Percentiles rank a stretch among this genome's conserved stretches.
These are phyloP conservation scores for Phataginus tricuspis DNA, from an alignment of 2,797 vertebrate species.

Conservation along the genomic window DNA sequence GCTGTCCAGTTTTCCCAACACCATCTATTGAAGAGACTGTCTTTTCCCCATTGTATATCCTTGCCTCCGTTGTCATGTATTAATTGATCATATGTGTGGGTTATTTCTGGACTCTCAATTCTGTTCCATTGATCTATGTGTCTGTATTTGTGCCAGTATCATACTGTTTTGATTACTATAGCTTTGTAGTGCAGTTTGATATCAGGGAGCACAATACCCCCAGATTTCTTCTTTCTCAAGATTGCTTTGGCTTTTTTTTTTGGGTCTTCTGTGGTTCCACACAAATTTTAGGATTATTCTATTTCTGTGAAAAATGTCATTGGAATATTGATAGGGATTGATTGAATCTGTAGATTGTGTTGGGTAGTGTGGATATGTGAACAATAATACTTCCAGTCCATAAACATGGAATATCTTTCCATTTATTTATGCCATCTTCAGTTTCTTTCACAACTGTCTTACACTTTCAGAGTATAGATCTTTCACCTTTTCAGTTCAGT, in stretches of 20 bases:
- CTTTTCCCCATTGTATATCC: neutral
- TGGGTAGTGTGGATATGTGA: neutral
- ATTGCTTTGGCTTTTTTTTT: neutral
- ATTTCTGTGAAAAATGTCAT: neutral
- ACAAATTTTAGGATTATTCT: neutral
- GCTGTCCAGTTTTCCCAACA: neutral
- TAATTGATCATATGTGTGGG: neutral
- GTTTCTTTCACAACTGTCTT: neutral
- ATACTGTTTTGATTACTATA: neutral
- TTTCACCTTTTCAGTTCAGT: neutral
- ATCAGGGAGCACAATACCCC: neutral
- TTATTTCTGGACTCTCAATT: neutral
- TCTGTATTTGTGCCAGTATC: neutral
- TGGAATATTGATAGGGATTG: neutral
- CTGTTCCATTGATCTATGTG: neutral
- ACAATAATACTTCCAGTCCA: neutral
- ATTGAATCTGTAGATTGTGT: neutral
- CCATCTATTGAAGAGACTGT: neutral
- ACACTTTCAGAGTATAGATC: neutral
- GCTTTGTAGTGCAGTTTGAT: neutral
- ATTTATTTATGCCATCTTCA: neutral
- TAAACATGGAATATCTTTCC: neutral
- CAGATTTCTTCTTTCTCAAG: neutral
- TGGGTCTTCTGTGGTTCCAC: neutral
- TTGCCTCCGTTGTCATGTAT: neutral